Base-by-base conservation (phyloP, 1,140 invertebrate species). In the Eciton burchellii region DNA sequence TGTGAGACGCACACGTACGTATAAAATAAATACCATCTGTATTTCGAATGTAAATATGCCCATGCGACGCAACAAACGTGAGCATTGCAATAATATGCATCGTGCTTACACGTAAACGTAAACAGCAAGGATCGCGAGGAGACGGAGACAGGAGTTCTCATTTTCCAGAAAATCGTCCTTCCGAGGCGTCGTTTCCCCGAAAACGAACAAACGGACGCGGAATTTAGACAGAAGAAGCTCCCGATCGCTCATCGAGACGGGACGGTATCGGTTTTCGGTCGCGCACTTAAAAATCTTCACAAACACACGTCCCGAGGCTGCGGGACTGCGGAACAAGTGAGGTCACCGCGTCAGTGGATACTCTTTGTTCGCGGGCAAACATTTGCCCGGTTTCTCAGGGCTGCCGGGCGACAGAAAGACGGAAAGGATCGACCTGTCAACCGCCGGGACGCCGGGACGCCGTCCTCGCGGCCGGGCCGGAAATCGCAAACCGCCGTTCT, bases 341-440 rank as follows among this genome's bases (percentile, higher is more conserved):
- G 85, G 63, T 54, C 70, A 76, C 76, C 59, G 70, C 85, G 84
- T 84, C 87, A 86, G 84, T 87, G 87, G 90, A 91, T 91, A 91
- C 88, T 89, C 89, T 93, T 89, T 91, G 90, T 89, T 89, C 86
- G 81, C 87, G 81, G 71, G 81, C 88, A 93, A 93, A 93, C 91
- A 93, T 89, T 90, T 87, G 87, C 56, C 81, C 83, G 84, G 76
- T 68, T 88, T 87, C 83, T 87, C 85, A 77, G 86, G 87, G 82
- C 74, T 81, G 45, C 73, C 85, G 49, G 52, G 59, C 60, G 82
- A 82, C 77, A 72, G 82, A 82, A 83, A 71, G 82, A 70, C 66
- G 60, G 49, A 71, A 84, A 74, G 66, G 62, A 82, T 76, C 68
- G 71, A 65, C 71, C 72, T 71, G 71, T 79, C 72, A 47, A 49